Evolutionary conservation across 1,140 invertebrate genomes (phyloP), one percentile per base, ranked within the genome.

Genomic region (Drosophila kepulauana): DNA sequence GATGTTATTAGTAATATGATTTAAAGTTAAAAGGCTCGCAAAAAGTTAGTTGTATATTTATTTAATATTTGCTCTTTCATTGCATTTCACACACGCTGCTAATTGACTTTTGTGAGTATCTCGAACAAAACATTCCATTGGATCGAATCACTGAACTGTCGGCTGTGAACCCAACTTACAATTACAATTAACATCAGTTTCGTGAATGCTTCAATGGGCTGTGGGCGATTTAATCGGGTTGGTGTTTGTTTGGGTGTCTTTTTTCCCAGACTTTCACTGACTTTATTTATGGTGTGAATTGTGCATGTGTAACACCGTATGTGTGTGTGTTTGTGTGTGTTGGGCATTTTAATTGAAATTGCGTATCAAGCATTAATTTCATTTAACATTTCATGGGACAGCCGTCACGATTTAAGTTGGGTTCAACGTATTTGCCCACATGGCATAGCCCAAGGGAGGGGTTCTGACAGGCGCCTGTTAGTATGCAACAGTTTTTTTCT

Each of bases 331-430:
- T 11, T 68, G 20, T 68, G 43, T 67, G 15, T 67, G 52, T 56
- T 61, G 57, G 45, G 48, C 33, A 70, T 63, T 70, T 70, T 70
- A 70, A 70, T 70, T 70, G 68, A 70, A 70, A 70, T 63, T 63
- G 58, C 51, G 68, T 54, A 70, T 62, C 68, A 52, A 33, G 68
- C 58, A 70, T 70, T 70, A 70, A 70, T 70, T 70, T 70, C 59
- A 70, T 70, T 70, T 70, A 51, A 70, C 41, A 70, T 69, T 69
- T 58, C 68, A 51, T 48, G 30, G 20, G 46, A 51, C 35, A 63
- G 28, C 25, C 57, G 59, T 63, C 30, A 48, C 28, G 63, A 30
- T 70, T 70, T 70, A 63, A 63, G 38, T 51, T 30, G 20, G 28
- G 57, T 48, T 70, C 58, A 56, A 52, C 51, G 64, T 46, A 38